These are phyloP conservation scores for Acridotheres tristis DNA, from an alignment of 2,797 vertebrate genomes.

Conservation along the genomic window DNA sequence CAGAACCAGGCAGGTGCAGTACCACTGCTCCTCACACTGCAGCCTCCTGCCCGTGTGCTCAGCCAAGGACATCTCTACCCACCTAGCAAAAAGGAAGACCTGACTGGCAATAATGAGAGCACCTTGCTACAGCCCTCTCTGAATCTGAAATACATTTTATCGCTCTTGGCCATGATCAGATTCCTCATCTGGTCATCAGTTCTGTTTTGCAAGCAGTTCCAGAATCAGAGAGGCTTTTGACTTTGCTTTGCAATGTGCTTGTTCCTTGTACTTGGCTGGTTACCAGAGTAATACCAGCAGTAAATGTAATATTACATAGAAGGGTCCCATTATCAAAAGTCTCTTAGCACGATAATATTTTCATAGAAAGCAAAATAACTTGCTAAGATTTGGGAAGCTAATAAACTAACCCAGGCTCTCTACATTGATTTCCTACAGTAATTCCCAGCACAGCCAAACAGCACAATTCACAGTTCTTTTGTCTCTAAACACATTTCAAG, in stretches of 20 bases:
- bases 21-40: background rate
- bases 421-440: background rate
- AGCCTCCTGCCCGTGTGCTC: background rate
- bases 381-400: background rate
- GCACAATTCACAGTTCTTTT: background rate
- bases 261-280: background rate
- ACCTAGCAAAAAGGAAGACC: background rate
- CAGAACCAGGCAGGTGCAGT: background rate
- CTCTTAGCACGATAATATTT: background rate
- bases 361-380: background rate
- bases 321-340: background rate
- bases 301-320: background rate
- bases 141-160: background rate
- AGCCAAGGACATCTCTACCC: background rate
- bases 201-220: background rate
- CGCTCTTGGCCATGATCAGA: background rate
- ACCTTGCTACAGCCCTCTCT: background rate
- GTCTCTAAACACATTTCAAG: slow-evolving; percentile 15
- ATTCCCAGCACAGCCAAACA: background rate
- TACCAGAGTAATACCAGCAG: background rate
- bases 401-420: background rate
- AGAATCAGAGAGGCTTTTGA: background rate
- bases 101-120: background rate
- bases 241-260: background rate
- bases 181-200: background rate